Evolutionary conservation across 2,797 vertebrate genomes (phyloP), one percentile per base, ranked within the genome.

Genomic region (Pipistrellus kuhlii): DNA sequence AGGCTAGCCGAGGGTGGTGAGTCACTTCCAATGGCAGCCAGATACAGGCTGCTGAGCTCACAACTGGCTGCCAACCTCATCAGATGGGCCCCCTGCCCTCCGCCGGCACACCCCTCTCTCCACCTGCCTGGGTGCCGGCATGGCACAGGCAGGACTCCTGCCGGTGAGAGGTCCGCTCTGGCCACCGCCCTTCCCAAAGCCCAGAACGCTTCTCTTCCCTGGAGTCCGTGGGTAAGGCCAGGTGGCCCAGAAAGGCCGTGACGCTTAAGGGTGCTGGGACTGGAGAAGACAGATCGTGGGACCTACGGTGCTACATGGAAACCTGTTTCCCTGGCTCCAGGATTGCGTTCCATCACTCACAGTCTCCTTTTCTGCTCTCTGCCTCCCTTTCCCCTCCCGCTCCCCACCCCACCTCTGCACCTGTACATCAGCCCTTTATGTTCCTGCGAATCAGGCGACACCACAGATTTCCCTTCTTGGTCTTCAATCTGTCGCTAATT

Each of bases 401-500:
- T 55, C 48, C 41, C 10, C 23, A 68, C 6, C 21, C 11, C 8
- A 66, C 27, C 53, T 62, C 48, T 72, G 13, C 14, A 76, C 53
- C 48, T 92, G 77, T 66, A 44, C 73, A 91, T 20, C 85, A 64
- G 10, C 15, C 30, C 53, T 86, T 15, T n/a, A 68, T 4, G 15
- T 57, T 66, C 64, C 59, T 93, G 3, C 35, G 80, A 89, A 89
- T 30, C 38, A 89, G 71, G 51, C 46, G 14, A 46, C 35, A 25
- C 12, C 20, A 44, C 44, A 11, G 25, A 68, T 68, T 69, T 59
- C 78, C 88, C 86, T 77, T 83, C 87, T 86, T 51, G 68, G 95
- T 97, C 96, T 32, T 27, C 55, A 96, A 38, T 91, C 80, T 91
- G 92, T 84, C 80, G 80, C 93, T 96, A 98, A 98, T 94, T 90